phyloP scores from a whole-genome alignment of 2,113 vertebrate species.

The Podocnemis expansa region DNA sequence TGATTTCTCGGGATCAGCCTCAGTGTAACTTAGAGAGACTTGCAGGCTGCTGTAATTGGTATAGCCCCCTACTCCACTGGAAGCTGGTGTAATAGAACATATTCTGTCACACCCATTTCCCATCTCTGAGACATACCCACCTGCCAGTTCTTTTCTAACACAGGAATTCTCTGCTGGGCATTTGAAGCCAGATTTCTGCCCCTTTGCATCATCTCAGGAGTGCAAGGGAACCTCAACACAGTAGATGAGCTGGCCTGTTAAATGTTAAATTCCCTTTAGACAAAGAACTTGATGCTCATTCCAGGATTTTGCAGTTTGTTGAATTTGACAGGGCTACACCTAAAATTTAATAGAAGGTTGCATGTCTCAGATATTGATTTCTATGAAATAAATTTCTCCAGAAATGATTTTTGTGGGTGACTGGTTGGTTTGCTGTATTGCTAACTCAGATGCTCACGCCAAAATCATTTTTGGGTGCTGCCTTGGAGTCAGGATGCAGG shows the following conservation, averaged over 20 bases:
- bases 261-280: conserved; percentile 9
- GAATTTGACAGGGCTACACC: neutral
- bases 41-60: neutral
- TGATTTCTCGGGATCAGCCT: neutral
- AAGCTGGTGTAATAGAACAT: rapidly evolving
- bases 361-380: rapidly evolving
- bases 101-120: neutral
- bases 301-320: neutral
- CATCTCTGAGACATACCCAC: neutral
- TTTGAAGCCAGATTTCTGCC: neutral
- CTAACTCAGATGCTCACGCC: neutral
- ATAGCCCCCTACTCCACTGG: neutral
- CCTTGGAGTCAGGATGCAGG: neutral
- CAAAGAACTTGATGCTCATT: neutral
- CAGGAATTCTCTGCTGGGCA: neutral
- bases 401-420: neutral
- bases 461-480: neutral
- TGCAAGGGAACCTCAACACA: neutral
- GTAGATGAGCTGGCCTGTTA: neutral
- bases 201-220: neutral
- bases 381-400: neutral
- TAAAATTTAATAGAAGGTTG: neutral
- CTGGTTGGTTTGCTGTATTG: neutral
- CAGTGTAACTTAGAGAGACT: neutral
- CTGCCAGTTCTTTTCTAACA: neutral